These are phyloP conservation scores for Passerina amoena DNA, from an alignment of 2,113 vertebrate genomes.

Conservation along the genomic window DNA sequence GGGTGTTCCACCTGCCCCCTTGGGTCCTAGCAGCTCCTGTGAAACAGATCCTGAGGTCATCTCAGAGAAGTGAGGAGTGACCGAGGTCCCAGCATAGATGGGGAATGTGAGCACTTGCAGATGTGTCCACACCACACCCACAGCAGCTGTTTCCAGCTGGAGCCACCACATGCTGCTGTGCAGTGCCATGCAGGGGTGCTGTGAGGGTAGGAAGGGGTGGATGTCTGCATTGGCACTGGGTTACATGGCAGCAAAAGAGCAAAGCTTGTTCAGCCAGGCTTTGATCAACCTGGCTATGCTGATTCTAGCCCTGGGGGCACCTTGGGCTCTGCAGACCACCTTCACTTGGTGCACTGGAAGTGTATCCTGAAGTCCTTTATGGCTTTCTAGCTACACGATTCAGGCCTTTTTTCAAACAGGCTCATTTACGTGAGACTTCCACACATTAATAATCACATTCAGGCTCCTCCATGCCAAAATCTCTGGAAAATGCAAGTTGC, in stretches of 20 bases:
- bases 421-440: neutral
- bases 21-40: neutral
- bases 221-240: neutral
- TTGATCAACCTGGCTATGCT: neutral
- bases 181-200: neutral
- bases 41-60: neutral
- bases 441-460: neutral
- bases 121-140: neutral
- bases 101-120: neutral
- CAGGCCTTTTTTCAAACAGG: neutral
- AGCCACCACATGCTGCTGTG: neutral
- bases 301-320: neutral
- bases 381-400: neutral
- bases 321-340: neutral
- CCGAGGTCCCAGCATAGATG: rapidly evolving
- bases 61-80: neutral
- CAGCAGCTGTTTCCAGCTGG: neutral
- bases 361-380: neutral
- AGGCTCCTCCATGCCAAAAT: neutral
- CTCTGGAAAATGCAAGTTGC: neutral
- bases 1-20: neutral
- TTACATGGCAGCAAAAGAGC: neutral
- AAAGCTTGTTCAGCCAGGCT: neutral
- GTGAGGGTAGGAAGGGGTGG: neutral
- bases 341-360: neutral